Conservation (phyloP, 1,140 invertebrate genomes). For the Proales similis region DNA sequence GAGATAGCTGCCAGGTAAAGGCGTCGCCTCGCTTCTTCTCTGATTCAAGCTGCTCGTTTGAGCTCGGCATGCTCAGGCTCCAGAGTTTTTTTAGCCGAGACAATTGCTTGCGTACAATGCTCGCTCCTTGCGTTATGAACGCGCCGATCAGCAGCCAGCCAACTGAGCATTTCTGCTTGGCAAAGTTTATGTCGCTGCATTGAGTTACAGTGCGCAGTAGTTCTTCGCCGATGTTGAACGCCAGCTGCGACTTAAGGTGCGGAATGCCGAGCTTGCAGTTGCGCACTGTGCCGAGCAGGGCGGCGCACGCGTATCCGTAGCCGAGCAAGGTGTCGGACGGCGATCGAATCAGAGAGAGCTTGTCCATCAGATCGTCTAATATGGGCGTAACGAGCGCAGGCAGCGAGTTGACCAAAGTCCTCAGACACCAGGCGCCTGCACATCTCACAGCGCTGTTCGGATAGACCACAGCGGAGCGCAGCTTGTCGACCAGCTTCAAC, state of each 20-base stretch:
- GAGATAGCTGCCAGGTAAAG: slow-evolving; percentile 96
- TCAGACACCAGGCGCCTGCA: slow-evolving; percentile 84
- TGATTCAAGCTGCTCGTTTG: slow-evolving; percentile 86
- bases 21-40: slow-evolving; percentile 94
- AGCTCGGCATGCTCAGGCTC: slow-evolving; percentile 93
- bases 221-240: slow-evolving; percentile 94
- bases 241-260: slow-evolving; percentile 84
- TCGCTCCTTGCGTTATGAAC: slow-evolving; percentile 84
- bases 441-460: slow-evolving; percentile 81
- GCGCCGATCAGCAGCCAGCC: slow-evolving; percentile 94
- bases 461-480: slow-evolving; percentile 76
- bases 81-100: slow-evolving; percentile 87
- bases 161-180: slow-evolving; percentile 84
- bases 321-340: slow-evolving; percentile 86
- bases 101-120: slow-evolving; percentile 63
- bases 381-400: slow-evolving; percentile 86
- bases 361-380: slow-evolving; percentile 63
- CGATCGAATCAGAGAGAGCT: slow-evolving; percentile 74
- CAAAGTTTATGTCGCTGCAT: slow-evolving; percentile 72
- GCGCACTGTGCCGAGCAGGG: slow-evolving; percentile 80
- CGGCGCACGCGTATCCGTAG: slow-evolving; percentile 84
- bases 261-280: slow-evolving; percentile 87
- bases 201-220: slow-evolving; percentile 89
- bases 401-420: slow-evolving; percentile 80
- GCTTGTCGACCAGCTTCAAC: slow-evolving; percentile 53